Conservation (phyloP, 1,140 invertebrate genomes). For the Diabrotica undecimpunctata region DNA sequence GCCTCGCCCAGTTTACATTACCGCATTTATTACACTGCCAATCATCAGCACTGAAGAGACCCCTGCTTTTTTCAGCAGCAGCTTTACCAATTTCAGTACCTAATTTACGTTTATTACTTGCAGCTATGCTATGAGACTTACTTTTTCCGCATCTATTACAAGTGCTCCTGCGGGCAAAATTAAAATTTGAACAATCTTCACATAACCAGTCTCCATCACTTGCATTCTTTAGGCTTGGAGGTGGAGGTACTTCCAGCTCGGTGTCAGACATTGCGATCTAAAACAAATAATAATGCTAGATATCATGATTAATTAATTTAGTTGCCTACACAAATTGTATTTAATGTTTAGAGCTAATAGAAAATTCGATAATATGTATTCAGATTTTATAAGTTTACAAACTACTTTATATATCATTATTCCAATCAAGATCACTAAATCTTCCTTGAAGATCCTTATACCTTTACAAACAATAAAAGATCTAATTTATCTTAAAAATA, state of each 20-base stretch:
- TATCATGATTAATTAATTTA: not conserved
- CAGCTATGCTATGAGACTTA: constrained; percentile 47
- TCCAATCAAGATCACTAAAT: constrained; percentile 18
- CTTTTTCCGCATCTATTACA: constrained; percentile 90
- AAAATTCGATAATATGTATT: too few species aligned
- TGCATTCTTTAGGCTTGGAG: constrained; percentile 31
- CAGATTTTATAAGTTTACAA: not conserved
- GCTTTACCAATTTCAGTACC: constrained; percentile 97
- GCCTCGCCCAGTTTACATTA: constrained; percentile 98
- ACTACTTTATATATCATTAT: not conserved
- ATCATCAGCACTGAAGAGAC: constrained; percentile 97
- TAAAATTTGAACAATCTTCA: constrained; percentile 82
- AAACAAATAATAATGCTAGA: constrained; percentile 8
- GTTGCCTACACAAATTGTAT: constrained; percentile 2
- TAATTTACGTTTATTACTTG: constrained; percentile 75
- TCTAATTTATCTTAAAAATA: constrained; percentile 1
- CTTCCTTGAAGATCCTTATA: constrained; percentile 15
- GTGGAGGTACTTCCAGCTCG: constrained; percentile 36
- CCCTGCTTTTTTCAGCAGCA: constrained; percentile 96
- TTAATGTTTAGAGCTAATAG: not conserved
- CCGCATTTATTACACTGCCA: constrained; percentile 99
- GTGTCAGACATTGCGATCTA: constrained; percentile 5
- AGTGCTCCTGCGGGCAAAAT: constrained; percentile 83
- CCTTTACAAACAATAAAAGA: constrained; percentile 15
- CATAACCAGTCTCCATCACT: constrained; percentile 57